phyloP scores from a whole-genome alignment of 2,888 invertebrate species.

The Trimorus sp. region DNA sequence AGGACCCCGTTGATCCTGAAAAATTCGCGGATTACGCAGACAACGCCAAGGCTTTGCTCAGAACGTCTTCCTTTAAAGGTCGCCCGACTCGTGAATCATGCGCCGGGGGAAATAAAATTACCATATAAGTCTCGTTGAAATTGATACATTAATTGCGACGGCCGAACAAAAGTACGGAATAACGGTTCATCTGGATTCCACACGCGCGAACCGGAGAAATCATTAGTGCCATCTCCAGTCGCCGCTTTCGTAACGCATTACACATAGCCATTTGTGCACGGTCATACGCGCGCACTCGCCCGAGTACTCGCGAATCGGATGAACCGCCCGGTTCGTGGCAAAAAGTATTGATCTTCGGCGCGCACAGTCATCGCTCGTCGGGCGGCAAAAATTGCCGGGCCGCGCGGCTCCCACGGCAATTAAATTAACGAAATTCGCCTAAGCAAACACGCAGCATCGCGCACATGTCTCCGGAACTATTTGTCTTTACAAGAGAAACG shows the following conservation, averaged over 20 bases:
- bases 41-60: conserved; percentile 7
- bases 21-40: conserved; percentile 9
- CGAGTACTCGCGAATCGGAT: conserved; percentile 22
- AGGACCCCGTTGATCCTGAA: conserved; percentile 19
- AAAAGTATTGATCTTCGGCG: conserved; percentile 33
- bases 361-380: conserved; percentile 6
- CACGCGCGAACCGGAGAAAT: conserved; percentile 21
- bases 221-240: conserved; percentile 41
- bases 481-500: conserved; percentile 22
- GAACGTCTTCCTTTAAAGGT: conserved; percentile 46
- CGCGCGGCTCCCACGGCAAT: neutral
- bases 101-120: conserved; percentile 33
- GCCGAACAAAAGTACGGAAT: conserved; percentile 38
- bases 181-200: conserved; percentile 41
- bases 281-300: conserved; percentile 13
- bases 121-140: conserved; percentile 44
- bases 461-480: conserved; percentile 10
- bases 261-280: conserved; percentile 22
- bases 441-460: conserved; percentile 13
- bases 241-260: conserved; percentile 37
- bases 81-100: conserved; percentile 28
- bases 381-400: neutral
- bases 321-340: conserved; percentile 23
- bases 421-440: conserved; percentile 21
- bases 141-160: conserved; percentile 43